phyloP scores from a whole-genome alignment of 2,888 invertebrate genomes.

The Torymus texanus region DNA sequence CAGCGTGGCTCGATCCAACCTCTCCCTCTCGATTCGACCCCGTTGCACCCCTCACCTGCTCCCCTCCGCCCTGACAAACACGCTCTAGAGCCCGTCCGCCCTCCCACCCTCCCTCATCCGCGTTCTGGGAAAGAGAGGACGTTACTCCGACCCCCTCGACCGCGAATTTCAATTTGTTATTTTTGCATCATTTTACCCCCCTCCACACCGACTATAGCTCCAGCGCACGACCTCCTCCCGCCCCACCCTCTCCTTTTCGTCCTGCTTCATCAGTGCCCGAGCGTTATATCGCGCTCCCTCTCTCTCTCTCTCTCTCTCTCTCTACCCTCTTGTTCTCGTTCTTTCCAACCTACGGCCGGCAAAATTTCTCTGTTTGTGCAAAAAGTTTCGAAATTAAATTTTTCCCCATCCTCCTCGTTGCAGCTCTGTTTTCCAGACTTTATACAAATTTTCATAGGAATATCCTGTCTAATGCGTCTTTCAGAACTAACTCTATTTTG shows the following conservation, averaged over 20 bases:
- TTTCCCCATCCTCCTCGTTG: slow-evolving; percentile 46
- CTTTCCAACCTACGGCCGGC: background rate
- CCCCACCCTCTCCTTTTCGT: slow-evolving; percentile 6
- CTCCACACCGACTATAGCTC: slow-evolving; percentile 53
- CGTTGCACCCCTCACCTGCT: background rate
- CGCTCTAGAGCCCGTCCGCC: background rate
- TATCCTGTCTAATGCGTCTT: too few relatives aligned
- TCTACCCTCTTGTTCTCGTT: slow-evolving; percentile 30
- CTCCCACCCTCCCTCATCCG: slow-evolving; percentile 10
- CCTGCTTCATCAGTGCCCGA: slow-evolving; percentile 33
- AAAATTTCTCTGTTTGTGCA: slow-evolving; percentile 40
- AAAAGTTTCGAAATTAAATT: slow-evolving; percentile 38
- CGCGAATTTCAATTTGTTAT: slow-evolving; percentile 72
- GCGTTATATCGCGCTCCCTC: background rate
- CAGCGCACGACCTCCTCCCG: slow-evolving; percentile 54
- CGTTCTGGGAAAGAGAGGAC: slow-evolving; percentile 26
- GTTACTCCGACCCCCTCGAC: slow-evolving; percentile 61
- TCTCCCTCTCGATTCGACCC: background rate
- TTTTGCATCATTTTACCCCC: slow-evolving; percentile 70
- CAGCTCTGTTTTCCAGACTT: too few relatives aligned
- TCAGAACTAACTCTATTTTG: too few relatives aligned
- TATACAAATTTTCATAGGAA: too few relatives aligned
- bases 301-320: background rate
- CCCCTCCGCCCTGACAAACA: background rate
- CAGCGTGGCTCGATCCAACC: slow-evolving; percentile 18